A percentile compares a stretch with the other conserved stretches of the same genome.
Evolutionary conservation across 2,888 invertebrate species (phyloP).

Genomic region (Lumbricus terrestris): DNA sequence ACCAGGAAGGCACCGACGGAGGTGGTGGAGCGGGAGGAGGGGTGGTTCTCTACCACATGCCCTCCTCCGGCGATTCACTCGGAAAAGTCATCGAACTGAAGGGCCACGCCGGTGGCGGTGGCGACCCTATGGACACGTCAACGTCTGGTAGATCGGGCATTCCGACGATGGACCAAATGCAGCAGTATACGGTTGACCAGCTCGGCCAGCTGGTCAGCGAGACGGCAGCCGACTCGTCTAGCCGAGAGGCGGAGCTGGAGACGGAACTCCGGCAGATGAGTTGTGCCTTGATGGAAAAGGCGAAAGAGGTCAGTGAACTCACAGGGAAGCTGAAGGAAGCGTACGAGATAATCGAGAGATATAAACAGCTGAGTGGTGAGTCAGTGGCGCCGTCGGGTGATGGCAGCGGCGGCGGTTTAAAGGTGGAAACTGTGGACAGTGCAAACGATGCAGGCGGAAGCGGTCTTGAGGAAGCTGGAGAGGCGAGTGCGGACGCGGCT

Average conservation of each 20-base stretch:
- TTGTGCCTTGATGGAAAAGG: constrained; percentile 17
- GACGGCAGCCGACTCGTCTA: not conserved
- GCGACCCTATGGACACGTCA: not conserved
- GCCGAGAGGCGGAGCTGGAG: constrained; percentile 13
- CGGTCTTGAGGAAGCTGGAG: not conserved
- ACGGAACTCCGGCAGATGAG: constrained; percentile 6
- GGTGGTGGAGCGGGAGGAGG: not conserved
- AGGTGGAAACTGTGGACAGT: not conserved
- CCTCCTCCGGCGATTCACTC: not conserved
- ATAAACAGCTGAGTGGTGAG: constrained; percentile 14
- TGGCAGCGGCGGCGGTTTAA: not conserved
- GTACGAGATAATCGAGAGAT: not conserved
- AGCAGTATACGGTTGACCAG: not conserved
- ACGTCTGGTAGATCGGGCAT: constrained; percentile 4
- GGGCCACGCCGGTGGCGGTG: not conserved
- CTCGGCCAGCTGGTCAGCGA: constrained; percentile 15
- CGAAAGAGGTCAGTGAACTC: not conserved
- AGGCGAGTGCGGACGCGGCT: not conserved
- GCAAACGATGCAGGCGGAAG: not conserved
- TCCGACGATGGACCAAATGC: constrained; percentile 4
- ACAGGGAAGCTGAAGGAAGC: not conserved
- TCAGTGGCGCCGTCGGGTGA: not conserved
- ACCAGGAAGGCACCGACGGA: constrained; percentile 3
- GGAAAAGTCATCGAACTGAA: constrained; percentile 16
- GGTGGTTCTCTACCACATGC: constrained; percentile 11